phyloP scores from a whole-genome alignment of 2,797 vertebrate genomes.

The Pterois miles region DNA sequence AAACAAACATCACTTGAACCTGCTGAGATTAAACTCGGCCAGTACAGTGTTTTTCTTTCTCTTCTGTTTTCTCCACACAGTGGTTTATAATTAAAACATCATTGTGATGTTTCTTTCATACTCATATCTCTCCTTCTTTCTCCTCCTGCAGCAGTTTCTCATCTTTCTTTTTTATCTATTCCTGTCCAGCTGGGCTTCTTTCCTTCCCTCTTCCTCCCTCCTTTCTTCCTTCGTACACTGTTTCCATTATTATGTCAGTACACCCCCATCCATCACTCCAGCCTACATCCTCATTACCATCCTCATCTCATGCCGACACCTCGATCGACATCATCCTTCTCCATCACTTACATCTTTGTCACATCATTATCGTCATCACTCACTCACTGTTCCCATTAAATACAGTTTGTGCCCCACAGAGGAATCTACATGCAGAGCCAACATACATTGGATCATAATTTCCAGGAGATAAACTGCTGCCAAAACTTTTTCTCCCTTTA shows the following conservation, averaged over 20 bases:
- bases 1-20: neutral
- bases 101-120: neutral
- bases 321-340: neutral
- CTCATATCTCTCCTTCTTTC: neutral
- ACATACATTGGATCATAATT: neutral
- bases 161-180: slow-evolving; percentile 3
- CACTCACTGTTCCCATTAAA: neutral
- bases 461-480: slow-evolving; percentile 22
- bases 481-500: neutral
- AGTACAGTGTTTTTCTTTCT: neutral
- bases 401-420: neutral
- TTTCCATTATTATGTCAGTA: neutral
- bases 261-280: neutral
- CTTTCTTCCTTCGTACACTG: neutral
- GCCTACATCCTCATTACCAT: neutral
- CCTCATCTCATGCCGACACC: neutral
- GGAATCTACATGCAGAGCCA: neutral
- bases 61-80: neutral
- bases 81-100: slow-evolving; percentile 4
- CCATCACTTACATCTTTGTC: neutral
- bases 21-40: neutral
- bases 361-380: slow-evolving; percentile 14
- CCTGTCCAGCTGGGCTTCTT: slow-evolving; percentile 5
- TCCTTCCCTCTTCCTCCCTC: neutral
- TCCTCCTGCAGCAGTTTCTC: neutral